A percentile compares a stretch with the other conserved stretches of the same genome.
These are phyloP conservation scores for Myzus persicae DNA, from an alignment of 1,140 invertebrate genomes.

Conservation along the genomic window DNA sequence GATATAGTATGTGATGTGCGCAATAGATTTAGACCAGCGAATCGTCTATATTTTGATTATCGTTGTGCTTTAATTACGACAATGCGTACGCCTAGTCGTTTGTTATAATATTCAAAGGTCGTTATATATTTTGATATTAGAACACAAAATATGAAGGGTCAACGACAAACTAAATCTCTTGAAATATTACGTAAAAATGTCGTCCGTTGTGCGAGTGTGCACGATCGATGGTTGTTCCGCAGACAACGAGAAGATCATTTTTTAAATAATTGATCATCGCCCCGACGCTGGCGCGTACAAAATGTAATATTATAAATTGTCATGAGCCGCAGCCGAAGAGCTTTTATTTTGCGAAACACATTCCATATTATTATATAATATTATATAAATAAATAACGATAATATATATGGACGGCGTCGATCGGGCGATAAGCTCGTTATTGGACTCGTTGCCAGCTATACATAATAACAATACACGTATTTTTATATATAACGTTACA, in stretches of 20 bases:
- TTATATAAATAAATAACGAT: neutral
- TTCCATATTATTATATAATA: neutral
- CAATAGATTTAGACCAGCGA: too few relatives aligned
- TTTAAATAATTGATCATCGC: neutral
- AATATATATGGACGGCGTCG: neutral
- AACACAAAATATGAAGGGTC: too few relatives aligned
- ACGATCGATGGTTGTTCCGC: too few relatives aligned
- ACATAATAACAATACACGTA: conserved; percentile 4
- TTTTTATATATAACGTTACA: neutral
- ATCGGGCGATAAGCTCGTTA: conserved; percentile 10
- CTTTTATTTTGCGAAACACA: neutral
- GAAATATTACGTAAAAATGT: too few relatives aligned
- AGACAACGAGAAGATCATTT: neutral
- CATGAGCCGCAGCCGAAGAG: neutral
- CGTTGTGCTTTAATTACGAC: too few relatives aligned
- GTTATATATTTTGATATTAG: too few relatives aligned
- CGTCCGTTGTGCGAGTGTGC: neutral
- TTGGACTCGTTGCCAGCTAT: neutral
- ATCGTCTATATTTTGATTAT: too few relatives aligned
- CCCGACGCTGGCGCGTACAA: too few relatives aligned
- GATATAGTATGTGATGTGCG: neutral
- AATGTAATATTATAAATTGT: neutral
- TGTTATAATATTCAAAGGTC: too few relatives aligned
- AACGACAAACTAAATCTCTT: neutral
- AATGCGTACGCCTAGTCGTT: too few relatives aligned